Percentiles rank a stretch among this genome's conserved stretches.
Evolutionary conservation across 2,888 invertebrate species (phyloP).

Genomic region (Aspidiotus rigidus): DNA sequence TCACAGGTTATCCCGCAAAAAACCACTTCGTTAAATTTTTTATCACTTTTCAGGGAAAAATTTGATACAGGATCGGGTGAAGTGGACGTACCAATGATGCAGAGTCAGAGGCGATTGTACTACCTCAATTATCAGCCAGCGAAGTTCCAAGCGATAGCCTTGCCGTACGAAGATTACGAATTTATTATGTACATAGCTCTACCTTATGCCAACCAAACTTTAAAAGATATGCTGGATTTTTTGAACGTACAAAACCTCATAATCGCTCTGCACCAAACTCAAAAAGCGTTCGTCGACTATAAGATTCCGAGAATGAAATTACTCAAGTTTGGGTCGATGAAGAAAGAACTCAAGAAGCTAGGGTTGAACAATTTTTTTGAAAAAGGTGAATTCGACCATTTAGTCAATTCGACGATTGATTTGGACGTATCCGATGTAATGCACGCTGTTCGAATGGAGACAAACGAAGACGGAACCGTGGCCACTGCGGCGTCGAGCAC

Average conservation of each 20-base stretch:
- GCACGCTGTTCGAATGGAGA: conserved; percentile 46
- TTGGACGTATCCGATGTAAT: conserved; percentile 42
- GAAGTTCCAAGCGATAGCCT: conserved; percentile 44
- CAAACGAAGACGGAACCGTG: conserved; percentile 48
- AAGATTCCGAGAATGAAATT: conserved; percentile 21
- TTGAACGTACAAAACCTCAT: conserved; percentile 47
- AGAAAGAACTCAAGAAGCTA: conserved; percentile 40
- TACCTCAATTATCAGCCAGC: conserved; percentile 48
- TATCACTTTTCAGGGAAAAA: conserved; percentile 14
- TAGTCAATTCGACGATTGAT: conserved; percentile 27
- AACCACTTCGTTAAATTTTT: neutral
- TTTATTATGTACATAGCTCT: conserved; percentile 46
- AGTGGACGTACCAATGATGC: conserved; percentile 55
- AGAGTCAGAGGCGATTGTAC: conserved; percentile 52
- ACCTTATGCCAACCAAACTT: conserved; percentile 41
- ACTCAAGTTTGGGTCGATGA: neutral
- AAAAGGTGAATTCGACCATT: conserved; percentile 51
- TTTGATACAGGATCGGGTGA: conserved; percentile 30
- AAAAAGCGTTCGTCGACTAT: conserved; percentile 7
- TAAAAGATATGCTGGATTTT: conserved; percentile 43
- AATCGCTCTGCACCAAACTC: conserved; percentile 38
- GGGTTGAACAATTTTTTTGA: conserved; percentile 57
- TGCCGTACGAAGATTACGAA: conserved; percentile 45
- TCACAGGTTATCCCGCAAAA: no score
- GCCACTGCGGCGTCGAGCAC: conserved; percentile 46